These are phyloP conservation scores for Dicentrarchus labrax DNA, from an alignment of 2,113 vertebrate genomes.

Conservation along the genomic window DNA sequence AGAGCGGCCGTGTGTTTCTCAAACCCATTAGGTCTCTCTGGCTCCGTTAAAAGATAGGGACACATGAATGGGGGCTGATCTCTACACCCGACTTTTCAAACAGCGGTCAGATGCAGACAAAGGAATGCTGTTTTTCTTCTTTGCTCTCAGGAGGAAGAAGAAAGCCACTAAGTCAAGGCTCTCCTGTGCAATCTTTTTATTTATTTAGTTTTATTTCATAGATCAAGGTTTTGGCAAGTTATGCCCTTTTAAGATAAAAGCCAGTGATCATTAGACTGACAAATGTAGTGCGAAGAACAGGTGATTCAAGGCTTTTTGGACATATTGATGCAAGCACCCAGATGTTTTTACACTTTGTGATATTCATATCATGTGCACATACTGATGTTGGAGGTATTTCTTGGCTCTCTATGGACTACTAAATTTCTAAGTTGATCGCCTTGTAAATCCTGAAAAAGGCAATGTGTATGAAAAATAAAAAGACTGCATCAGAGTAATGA, in stretches of 20 bases:
- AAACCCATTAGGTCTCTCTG: conserved; percentile 54
- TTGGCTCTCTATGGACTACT: not conserved
- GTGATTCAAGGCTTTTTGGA: conserved; percentile 1
- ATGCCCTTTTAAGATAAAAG: not conserved
- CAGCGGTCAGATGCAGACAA: conserved; percentile 31
- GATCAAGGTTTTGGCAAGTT: not conserved
- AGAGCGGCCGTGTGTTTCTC: conserved; percentile 47
- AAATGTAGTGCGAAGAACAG: not conserved
- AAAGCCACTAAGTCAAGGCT: conserved; percentile 15
- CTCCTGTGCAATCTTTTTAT: not conserved
- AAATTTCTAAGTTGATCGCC: not conserved
- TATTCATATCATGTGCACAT: conserved; percentile 6
- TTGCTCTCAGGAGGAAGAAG: not conserved
- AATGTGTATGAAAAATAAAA: not conserved
- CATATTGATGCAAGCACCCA: not conserved
- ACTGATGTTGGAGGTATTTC: not conserved
- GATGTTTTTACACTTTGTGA: not conserved
- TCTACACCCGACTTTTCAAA: conserved; percentile 6
- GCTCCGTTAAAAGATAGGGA: conserved; percentile 36
- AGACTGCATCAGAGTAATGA: not conserved
- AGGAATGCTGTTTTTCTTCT: conserved; percentile 16
- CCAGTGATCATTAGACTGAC: not conserved
- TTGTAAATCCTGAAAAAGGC: not conserved
- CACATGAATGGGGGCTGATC: conserved; percentile 25
- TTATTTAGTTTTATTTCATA: not conserved